phyloP scores from a whole-genome alignment of 1,140 invertebrate species.

The Brachionus rotundiformis region DNA sequence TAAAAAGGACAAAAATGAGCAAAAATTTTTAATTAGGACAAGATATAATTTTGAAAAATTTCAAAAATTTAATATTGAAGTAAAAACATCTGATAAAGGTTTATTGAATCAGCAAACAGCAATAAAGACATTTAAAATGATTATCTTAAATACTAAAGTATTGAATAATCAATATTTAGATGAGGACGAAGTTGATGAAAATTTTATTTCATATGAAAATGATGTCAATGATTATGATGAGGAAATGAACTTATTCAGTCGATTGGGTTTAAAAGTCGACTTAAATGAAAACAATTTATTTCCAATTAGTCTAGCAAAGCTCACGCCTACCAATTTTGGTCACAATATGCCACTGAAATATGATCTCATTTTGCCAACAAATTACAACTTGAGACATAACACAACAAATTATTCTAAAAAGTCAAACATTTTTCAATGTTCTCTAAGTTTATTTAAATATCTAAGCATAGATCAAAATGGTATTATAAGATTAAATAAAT shows the following conservation, averaged over 20 bases:
- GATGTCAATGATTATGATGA: background rate
- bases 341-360: background rate
- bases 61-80: background rate
- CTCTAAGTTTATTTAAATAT: background rate
- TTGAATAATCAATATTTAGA: background rate
- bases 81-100: background rate
- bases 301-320: background rate
- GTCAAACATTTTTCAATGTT: background rate
- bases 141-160: background rate
- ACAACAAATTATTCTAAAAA: background rate
- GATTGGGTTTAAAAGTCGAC: background rate
- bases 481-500: background rate
- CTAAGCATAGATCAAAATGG: conserved; percentile 4
- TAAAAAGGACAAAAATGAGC: background rate
- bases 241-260: background rate
- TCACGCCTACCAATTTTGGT: background rate
- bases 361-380: background rate
- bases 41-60: background rate
- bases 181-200: conserved; percentile 12
- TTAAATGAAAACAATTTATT: conserved; percentile 4
- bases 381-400: background rate
- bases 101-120: background rate
- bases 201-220: background rate
- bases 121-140: background rate
- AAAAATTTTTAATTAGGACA: conserved; percentile 19